Evolutionary conservation across 2,113 vertebrate genomes (phyloP).

Genomic region (Caranx ignobilis): DNA sequence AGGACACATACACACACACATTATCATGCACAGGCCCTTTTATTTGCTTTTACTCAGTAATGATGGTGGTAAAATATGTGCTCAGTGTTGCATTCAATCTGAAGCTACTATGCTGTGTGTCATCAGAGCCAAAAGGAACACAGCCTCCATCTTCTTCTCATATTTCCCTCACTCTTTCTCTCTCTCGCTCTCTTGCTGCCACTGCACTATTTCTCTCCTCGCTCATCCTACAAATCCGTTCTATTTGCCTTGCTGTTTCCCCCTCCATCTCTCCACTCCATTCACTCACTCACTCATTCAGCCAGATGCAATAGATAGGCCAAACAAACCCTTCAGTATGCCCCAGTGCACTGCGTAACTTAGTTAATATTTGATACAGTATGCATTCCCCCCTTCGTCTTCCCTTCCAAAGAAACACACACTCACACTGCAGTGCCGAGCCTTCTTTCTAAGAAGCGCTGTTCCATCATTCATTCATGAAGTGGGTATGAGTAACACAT

Average conservation of each 20-base stretch:
- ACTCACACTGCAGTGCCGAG: neutral
- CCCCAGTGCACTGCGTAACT: conserved; percentile 27
- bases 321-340: conserved; percentile 41
- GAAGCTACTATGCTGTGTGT: neutral
- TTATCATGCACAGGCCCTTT: neutral
- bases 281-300: conserved; percentile 33
- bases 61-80: neutral
- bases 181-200: neutral
- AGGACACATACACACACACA: neutral
- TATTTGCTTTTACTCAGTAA: neutral
- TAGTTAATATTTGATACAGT: conserved; percentile 51
- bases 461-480: conserved; percentile 47
- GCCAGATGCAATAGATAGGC: conserved; percentile 35
- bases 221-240: neutral
- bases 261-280: conserved; percentile 1
- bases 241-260: conserved; percentile 4
- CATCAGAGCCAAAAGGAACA: neutral
- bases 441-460: neutral
- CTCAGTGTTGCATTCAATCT: neutral
- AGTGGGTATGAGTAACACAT: conserved; percentile 7
- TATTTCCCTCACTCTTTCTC: neutral
- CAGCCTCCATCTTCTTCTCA: neutral
- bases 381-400: neutral
- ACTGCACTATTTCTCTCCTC: neutral
- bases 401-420: conserved; percentile 16